Base-by-base conservation (phyloP, 2,113 vertebrate genomes). In the Andinoacara biseriatus region DNA sequence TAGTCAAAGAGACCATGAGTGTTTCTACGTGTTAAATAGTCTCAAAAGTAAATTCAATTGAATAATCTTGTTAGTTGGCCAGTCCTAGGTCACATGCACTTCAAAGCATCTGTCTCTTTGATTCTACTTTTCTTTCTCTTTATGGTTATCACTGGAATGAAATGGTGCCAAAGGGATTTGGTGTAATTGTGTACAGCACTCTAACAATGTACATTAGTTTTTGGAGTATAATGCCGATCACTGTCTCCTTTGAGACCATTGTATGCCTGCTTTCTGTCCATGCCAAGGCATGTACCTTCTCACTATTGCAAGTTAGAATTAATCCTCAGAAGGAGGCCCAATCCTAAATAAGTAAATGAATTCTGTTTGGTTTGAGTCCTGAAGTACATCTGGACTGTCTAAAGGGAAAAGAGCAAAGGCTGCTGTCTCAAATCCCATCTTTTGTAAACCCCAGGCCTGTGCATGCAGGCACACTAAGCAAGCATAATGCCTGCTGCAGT, bases 61-160 rank as follows among this genome's bases (percentile, higher is more conserved):
- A 58, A 89, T 96, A 93, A 95, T 95, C 95, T 94, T 91, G 91
- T 95, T 93, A 95, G 90, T 29, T 78, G 91, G 80, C 92, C 89
- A 88, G 91, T 86, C 88, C 83, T 86, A 82, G 89, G 92, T 84
- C 89, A 89, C 31, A 3, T 81, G 76, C 13, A 85, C 91, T 90
- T 94, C 83, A 92, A 69, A 61, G 49, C 89, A 85, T 80, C 67
- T 74, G 57, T 85, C 38, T 67, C 35, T 31, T 31, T 52, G 54
- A 61, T 29, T 87, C 82, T 57, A 52, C 35, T 24, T 57, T 91
- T 26, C 65, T 77, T 61, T 79, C 22, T 80, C 20, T 85, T 80
- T 75, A 61, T 81, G 29, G 49, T 59, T 81, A 61, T 91, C 85
- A 76, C 57, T 69, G n/a, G 58, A 58, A 84, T 75, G 63, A 81